phyloP scores from a whole-genome alignment of 2,888 invertebrate genomes.

The Rhagium mordax region DNA sequence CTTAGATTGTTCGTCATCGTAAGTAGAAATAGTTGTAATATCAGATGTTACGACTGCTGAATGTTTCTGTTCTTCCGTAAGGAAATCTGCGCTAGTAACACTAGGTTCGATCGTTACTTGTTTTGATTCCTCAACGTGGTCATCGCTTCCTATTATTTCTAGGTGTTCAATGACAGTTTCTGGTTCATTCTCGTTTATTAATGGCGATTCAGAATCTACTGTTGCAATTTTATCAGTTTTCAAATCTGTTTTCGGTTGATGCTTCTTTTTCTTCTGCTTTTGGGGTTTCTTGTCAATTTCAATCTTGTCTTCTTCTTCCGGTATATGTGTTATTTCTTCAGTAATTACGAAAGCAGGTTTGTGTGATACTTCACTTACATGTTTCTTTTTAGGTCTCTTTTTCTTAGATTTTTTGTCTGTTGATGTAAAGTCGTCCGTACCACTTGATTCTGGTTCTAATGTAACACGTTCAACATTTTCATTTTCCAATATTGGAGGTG shows the following conservation, averaged over 20 bases:
- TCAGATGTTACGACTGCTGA: background rate
- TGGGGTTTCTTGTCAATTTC: conserved; percentile 4
- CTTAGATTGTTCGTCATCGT: too few relatives aligned
- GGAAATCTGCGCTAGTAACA: background rate
- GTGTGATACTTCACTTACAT: conserved; percentile 31
- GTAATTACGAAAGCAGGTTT: conserved; percentile 48
- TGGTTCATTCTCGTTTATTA: background rate
- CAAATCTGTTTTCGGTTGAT: background rate
- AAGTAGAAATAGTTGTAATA: too few relatives aligned
- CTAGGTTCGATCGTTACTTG: too few relatives aligned
- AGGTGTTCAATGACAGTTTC: too few relatives aligned
- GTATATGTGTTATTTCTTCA: conserved; percentile 46
- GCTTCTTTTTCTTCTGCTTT: conserved; percentile 17
- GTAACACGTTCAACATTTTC: background rate
- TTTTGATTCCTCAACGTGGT: background rate
- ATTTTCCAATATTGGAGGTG: background rate
- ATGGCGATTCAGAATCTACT: background rate
- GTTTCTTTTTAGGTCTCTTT: conserved; percentile 46
- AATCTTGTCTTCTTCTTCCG: conserved; percentile 26
- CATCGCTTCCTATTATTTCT: too few relatives aligned
- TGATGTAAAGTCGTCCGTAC: conserved; percentile 36
- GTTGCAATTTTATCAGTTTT: conserved; percentile 3
- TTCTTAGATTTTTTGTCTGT: conserved; percentile 32
- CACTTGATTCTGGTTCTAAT: conserved; percentile 11
- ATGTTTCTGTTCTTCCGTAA: background rate